A percentile compares a stretch with the other conserved stretches of the same genome.
phyloP scores from a whole-genome alignment of 2,888 invertebrate genomes.

The Andrena chrysosceles region DNA sequence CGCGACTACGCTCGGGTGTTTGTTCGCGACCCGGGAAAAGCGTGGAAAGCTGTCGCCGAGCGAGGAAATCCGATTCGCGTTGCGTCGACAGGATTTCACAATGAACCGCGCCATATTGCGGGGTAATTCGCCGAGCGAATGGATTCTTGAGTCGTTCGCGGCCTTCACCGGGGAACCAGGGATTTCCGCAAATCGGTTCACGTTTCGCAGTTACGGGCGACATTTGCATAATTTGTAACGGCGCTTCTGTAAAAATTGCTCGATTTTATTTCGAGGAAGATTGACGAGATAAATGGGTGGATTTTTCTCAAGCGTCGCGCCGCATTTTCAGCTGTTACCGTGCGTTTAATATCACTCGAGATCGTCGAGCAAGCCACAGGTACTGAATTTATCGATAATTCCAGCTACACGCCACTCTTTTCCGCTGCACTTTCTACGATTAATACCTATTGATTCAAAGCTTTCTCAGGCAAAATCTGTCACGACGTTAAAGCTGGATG shows the following conservation, averaged over 20 bases:
- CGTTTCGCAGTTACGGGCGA: constrained; percentile 4
- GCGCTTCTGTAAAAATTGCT: background rate
- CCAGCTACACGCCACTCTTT: no score
- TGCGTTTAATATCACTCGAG: constrained; percentile 5
- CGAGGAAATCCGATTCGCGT: constrained; percentile 25
- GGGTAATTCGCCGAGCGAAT: constrained; percentile 24
- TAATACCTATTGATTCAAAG: constrained; percentile 9
- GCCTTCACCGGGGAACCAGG: background rate
- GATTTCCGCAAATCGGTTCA: constrained; percentile 30
- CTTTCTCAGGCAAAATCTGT: background rate
- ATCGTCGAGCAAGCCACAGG: constrained; percentile 18
- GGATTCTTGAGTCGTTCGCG: constrained; percentile 20
- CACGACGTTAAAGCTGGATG: background rate
- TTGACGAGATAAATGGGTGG: constrained; percentile 18
- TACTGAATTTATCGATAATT: background rate
- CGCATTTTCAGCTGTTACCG: constrained; percentile 11
- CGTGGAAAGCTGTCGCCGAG: constrained; percentile 5
- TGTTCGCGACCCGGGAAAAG: background rate
- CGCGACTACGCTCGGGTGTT: background rate
- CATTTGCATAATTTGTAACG: constrained; percentile 37
- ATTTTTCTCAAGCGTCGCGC: background rate
- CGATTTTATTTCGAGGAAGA: constrained; percentile 19
- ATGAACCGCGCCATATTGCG: constrained; percentile 16
- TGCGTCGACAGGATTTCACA: constrained; percentile 30
- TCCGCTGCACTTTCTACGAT: no score